These are phyloP conservation scores for Drosophila merina DNA, from an alignment of 2,888 invertebrate genomes.

Conservation along the genomic window DNA sequence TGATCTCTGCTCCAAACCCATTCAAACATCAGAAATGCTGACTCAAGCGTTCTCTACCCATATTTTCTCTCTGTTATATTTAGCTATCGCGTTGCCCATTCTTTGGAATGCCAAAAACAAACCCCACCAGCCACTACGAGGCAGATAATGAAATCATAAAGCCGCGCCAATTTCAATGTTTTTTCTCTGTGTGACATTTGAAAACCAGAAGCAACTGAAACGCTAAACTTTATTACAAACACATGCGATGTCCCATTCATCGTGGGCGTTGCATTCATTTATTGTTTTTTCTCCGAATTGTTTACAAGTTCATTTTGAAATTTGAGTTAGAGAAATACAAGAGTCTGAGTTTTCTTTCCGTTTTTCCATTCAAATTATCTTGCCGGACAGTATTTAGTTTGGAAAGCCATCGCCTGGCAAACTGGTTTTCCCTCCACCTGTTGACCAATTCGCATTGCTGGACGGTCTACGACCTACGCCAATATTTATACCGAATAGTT, in stretches of 20 bases:
- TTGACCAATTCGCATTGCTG: constrained; percentile 71
- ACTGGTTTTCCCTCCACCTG: constrained; percentile 66
- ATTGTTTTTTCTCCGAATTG: constrained; percentile 41
- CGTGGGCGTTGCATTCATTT: constrained; percentile 34
- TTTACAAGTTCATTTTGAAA: constrained; percentile 31
- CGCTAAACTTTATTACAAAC: constrained; percentile 34
- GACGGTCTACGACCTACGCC: constrained; percentile 74
- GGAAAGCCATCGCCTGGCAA: constrained; percentile 58
- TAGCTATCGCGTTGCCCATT: constrained; percentile 24
- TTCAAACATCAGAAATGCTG: constrained; percentile 37
- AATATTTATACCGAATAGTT: constrained; percentile 40
- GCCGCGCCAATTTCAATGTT: constrained; percentile 59
- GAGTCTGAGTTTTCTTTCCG: constrained; percentile 16
- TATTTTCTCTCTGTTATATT: constrained; percentile 20
- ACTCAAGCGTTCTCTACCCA: constrained; percentile 29
- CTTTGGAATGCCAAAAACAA: constrained; percentile 41
- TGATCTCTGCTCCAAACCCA: constrained; percentile 26
- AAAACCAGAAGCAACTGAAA: constrained; percentile 26
- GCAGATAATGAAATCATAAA: constrained; percentile 53
- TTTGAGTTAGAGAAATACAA: constrained; percentile 28
- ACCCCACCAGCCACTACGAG: constrained; percentile 3
- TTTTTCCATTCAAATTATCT: constrained; percentile 38
- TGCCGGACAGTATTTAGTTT: constrained; percentile 30
- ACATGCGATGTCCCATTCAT: constrained; percentile 21
- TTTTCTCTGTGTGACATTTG: constrained; percentile 46